Evolutionary conservation across 2,888 invertebrate genomes (phyloP), one percentile per base, ranked within the genome.

Genomic region (Nemotelus pantherinus): DNA sequence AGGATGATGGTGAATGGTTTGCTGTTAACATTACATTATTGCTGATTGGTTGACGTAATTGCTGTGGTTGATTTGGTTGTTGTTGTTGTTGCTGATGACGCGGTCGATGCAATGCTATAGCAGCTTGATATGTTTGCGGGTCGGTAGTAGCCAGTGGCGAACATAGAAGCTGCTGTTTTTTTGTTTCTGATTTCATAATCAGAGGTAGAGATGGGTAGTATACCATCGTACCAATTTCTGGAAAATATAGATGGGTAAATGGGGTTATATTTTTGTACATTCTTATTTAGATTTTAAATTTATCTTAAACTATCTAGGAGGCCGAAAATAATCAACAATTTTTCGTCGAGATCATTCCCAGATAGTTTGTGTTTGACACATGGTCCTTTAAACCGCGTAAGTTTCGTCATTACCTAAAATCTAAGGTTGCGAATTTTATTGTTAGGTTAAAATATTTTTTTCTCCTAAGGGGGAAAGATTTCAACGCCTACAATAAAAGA

Each of bases 131-230:
- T 74, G 82, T 78, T 77, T 82, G 80, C 48, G 78, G 77, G 74
- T 82, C 82, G 45, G 75, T 75, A 25, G 25, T 25, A 76, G 83
- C 82, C 47, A 85, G 78, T 4, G 83, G 82, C 10, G 82, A 80
- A 71, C 87, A 87, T 75, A 85, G 83, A 76, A 86, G 85, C 68
- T 83, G 79, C n/a, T 75, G 70, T 63, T 75, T 50, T 81, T 86
- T 85, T 76, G 83, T 85, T 80, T 87, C 87, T 50, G 85, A 84
- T 83, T 87, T 87, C 82, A 87, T 85, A 78, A 87, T 85, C 75
- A 87, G 81, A 79, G 85, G 86, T 77, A 85, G 83, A 68, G 87
- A 83, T 79, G 86, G 84, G 81, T 87, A 86, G 81, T 87, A 87
- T 77, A 87, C 87, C 87, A 87, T 87, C 80, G 86, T 87, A 82